phyloP scores from a whole-genome alignment of 1,140 invertebrate species.

The Bombus vancouverensis region DNA sequence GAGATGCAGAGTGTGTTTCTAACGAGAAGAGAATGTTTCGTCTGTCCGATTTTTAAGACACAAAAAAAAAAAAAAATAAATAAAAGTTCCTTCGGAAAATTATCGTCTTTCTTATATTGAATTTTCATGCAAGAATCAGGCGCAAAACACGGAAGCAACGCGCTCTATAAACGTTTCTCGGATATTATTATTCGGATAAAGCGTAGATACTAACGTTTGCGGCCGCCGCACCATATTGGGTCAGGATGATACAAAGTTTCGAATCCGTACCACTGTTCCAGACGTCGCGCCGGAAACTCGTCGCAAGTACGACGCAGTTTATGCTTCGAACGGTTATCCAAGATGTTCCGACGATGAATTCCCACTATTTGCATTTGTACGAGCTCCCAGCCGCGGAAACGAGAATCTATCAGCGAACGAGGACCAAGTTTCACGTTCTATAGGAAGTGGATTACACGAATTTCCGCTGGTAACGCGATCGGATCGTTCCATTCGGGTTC shows the following conservation, averaged over 20 bases:
- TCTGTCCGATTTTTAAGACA: neutral
- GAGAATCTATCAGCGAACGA: neutral
- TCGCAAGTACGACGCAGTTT: neutral
- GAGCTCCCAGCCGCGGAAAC: neutral
- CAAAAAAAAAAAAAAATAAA: too few relatives aligned
- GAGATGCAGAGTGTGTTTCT: neutral
- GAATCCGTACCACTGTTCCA: neutral
- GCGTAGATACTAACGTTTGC: too few relatives aligned
- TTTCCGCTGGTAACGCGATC: slow-evolving; percentile 26
- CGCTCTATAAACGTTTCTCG: too few relatives aligned
- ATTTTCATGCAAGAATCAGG: too few relatives aligned
- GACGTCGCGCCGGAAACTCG: neutral
- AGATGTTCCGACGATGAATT: neutral
- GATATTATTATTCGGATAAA: too few relatives aligned
- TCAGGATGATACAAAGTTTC: slow-evolving; percentile 2
- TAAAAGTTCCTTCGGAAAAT: too few relatives aligned
- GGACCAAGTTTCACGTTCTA: neutral
- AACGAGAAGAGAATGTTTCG: neutral
- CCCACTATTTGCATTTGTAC: slow-evolving; percentile 9
- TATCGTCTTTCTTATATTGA: too few relatives aligned
- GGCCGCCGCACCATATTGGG: neutral
- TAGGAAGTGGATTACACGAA: slow-evolving; percentile 17
- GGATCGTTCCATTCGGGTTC: neutral
- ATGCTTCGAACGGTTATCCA: neutral
- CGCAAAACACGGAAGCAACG: too few relatives aligned